These are phyloP conservation scores for Fulica atra DNA, from an alignment of 2,113 vertebrate genomes.

Conservation along the genomic window DNA sequence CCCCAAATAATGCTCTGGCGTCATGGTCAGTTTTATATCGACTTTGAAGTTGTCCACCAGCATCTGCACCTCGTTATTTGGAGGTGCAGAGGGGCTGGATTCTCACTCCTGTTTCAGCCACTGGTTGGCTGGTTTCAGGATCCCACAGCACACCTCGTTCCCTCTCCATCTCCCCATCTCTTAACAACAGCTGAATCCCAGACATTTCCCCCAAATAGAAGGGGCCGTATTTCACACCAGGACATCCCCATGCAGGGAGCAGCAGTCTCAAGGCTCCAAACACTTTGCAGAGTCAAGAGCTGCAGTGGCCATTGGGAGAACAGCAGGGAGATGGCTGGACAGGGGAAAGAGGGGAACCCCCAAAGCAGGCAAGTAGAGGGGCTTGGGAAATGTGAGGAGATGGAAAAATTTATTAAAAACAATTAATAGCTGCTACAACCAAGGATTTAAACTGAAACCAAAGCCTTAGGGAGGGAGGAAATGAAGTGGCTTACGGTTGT, in stretches of 20 bases:
- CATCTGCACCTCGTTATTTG: neutral
- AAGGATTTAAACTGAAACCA: constrained; percentile 33
- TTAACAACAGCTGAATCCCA: neutral
- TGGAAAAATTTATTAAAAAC: constrained; percentile 27
- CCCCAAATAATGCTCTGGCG: neutral
- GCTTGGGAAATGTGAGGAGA: neutral
- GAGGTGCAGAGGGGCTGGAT: neutral
- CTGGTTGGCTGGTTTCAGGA: neutral
- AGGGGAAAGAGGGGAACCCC: neutral
- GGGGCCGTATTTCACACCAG: neutral
- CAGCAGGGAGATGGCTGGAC: neutral
- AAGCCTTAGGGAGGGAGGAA: constrained; percentile 34
- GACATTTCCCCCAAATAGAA: neutral
- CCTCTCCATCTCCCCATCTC: neutral
- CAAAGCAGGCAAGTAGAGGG: neutral
- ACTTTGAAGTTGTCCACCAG: fast-evolving
- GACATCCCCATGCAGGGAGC: neutral
- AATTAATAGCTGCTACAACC: constrained; percentile 15
- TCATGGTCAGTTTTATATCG: neutral
- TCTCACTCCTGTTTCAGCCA: neutral
- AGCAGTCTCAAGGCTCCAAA: fast-evolving
- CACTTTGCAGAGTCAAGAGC: neutral
- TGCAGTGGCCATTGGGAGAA: neutral
- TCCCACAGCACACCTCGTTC: fast-evolving
- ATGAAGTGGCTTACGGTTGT: constrained; percentile 22